Conservation (phyloP, 1,140 invertebrate species). For the Papilio machaon region DNA sequence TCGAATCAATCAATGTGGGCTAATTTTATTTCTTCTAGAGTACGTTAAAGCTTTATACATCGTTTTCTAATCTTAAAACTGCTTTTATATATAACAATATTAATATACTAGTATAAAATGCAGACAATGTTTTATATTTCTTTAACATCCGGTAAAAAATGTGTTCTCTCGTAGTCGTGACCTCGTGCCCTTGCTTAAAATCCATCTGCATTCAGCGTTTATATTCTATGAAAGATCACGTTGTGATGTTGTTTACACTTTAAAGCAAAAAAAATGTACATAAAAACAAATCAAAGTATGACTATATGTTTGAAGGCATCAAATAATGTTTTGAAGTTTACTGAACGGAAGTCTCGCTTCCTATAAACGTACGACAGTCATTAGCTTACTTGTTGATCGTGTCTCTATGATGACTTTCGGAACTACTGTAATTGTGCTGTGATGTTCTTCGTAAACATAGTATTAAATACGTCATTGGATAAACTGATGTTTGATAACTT, state of each 20-base stretch:
- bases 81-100: neutral
- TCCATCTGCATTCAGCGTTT: no score
- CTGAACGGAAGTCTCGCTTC: slow-evolving; percentile 48
- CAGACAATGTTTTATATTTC: neutral
- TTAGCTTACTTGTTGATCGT: slow-evolving; percentile 63
- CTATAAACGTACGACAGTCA: slow-evolving; percentile 48
- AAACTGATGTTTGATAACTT: slow-evolving; percentile 35
- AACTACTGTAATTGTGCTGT: slow-evolving; percentile 57
- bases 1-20: neutral
- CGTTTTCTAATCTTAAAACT: neutral
- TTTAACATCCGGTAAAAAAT: no score
- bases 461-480: neutral
- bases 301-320: neutral
- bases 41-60: neutral
- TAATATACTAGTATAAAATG: neutral
- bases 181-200: no score
- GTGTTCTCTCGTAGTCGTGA: no score
- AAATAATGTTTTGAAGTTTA: neutral
- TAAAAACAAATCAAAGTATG: neutral
- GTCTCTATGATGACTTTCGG: slow-evolving; percentile 60
- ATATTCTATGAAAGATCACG: no score
- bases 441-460: slow-evolving; percentile 34
- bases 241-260: no score
- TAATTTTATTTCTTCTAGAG: neutral
- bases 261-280: no score